phyloP scores from a whole-genome alignment of 2,113 vertebrate genomes.

The Calypte anna region DNA sequence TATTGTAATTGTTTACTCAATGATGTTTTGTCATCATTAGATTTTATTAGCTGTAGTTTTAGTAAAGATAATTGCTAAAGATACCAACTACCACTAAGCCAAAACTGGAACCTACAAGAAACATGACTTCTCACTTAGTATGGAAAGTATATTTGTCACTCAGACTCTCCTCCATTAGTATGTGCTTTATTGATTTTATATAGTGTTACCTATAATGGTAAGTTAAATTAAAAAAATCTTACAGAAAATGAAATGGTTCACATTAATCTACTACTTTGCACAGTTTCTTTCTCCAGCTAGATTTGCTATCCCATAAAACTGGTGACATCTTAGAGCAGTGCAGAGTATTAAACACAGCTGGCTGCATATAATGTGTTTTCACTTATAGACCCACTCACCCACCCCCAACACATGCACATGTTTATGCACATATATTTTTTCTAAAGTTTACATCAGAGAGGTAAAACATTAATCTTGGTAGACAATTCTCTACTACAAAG shows the following conservation, averaged over 20 bases:
- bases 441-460: not conserved
- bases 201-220: not conserved
- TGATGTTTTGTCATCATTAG: not conserved
- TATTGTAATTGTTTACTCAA: not conserved
- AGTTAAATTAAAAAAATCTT: not conserved
- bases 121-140: not conserved
- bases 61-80: not conserved
- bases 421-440: not conserved
- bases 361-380: not conserved
- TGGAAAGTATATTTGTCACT: not conserved
- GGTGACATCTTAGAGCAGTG: not conserved
- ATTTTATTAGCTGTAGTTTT: not conserved
- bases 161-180: not conserved
- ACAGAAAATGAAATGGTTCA: not conserved
- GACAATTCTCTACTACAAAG: not conserved
- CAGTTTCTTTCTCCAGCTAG: not conserved
- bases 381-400: rapidly evolving
- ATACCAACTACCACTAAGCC: not conserved
- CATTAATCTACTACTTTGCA: not conserved
- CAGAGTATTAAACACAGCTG: not conserved
- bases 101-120: not conserved
- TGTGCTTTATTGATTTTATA: not conserved
- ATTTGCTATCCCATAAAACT: not conserved
- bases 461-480: not conserved
- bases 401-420: rapidly evolving